Evolutionary conservation across 2,888 invertebrate genomes (phyloP).

Genomic region (Strigamia maritima): DNA sequence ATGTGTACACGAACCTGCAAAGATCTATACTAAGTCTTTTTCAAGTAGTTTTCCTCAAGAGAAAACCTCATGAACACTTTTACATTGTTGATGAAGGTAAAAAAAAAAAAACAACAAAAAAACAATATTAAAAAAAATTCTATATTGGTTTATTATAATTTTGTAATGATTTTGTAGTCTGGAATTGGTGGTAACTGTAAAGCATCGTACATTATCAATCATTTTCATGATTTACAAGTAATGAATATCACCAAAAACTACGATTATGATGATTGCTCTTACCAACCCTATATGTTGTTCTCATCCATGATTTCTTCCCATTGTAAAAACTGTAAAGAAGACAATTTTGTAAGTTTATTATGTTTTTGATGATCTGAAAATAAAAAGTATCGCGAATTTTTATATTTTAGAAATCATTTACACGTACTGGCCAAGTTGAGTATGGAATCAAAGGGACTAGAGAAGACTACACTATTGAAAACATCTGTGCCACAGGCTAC

Average conservation of each 20-base stretch:
- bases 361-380: no score
- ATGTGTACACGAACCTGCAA: not conserved
- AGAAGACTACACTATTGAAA: conserved; percentile 38
- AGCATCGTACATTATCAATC: conserved; percentile 39
- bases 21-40: not conserved
- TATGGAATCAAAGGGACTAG: not conserved
- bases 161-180: conserved; percentile 26
- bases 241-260: conserved; percentile 41
- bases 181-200: conserved; percentile 41
- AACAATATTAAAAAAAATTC: no score
- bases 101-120: no score
- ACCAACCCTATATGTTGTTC: conserved; percentile 36
- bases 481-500: conserved; percentile 35
- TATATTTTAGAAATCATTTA: not conserved
- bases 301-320: conserved; percentile 37
- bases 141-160: not conserved
- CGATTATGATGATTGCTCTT: conserved; percentile 37
- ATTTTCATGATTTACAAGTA: conserved; percentile 36
- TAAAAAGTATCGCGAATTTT: no score
- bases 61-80: not conserved
- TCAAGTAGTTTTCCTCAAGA: not conserved
- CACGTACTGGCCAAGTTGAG: not conserved
- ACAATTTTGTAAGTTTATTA: not conserved
- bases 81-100: not conserved
- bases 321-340: conserved; percentile 37